Percentiles rank a stretch among this genome's conserved stretches.
Evolutionary conservation across 37 sponge, comb jelly and placozoan species (phyloP).

Genomic region (Ianthella basta): DNA sequence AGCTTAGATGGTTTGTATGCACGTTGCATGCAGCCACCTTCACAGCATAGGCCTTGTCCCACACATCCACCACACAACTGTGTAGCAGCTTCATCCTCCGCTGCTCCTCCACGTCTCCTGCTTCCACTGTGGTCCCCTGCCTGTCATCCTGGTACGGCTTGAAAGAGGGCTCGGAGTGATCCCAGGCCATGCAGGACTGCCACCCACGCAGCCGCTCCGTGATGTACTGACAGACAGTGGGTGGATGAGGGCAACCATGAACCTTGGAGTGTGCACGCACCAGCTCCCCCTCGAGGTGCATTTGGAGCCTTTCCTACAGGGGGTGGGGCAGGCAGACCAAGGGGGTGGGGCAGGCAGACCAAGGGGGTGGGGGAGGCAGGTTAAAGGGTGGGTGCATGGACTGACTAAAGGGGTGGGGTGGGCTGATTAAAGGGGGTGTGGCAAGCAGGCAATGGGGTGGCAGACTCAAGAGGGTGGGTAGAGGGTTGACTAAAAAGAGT

Average conservation of each 20-base stretch:
- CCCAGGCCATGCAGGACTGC: not conserved
- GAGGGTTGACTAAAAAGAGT: constrained; percentile 9
- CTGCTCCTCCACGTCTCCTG: not conserved
- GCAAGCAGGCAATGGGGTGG: not conserved
- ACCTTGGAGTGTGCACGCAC: constrained; percentile 60
- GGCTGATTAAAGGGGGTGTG: not conserved
- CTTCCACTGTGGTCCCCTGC: not conserved
- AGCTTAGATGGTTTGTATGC: too few relatives aligned
- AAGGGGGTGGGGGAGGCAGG: not conserved
- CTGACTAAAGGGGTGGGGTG: not conserved
- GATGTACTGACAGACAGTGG: constrained; percentile 62
- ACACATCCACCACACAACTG: constrained; percentile 69
- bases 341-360: not conserved
- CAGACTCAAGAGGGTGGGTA: constrained; percentile 45
- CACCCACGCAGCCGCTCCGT: constrained; percentile 45
- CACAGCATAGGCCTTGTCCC: constrained; percentile 70
- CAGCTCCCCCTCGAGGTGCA: constrained; percentile 64
- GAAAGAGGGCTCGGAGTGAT: not conserved
- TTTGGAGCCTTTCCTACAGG: constrained; percentile 53
- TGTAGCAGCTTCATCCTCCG: constrained; percentile 35
- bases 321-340: not conserved
- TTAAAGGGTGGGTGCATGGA: not conserved
- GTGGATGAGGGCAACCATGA: constrained; percentile 8
- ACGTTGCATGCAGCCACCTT: not conserved
- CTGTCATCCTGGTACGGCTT: not conserved